Evolutionary conservation across 2,113 vertebrate species (phyloP).

Genomic region (Notechis scutatus): DNA sequence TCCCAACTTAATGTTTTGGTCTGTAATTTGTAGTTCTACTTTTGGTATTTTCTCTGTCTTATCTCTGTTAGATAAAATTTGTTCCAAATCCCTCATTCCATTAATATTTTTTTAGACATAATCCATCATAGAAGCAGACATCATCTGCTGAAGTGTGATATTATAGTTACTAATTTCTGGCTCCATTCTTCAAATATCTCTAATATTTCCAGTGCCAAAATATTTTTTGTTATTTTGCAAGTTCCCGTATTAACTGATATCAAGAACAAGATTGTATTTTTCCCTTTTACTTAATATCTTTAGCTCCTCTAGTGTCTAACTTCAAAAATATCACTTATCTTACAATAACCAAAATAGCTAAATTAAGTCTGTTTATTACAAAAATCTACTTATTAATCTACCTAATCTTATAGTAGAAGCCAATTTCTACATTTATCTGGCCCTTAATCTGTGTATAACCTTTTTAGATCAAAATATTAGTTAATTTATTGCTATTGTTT

Average conservation of each 20-base stretch:
- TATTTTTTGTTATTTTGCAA: neutral
- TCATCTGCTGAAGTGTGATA: neutral
- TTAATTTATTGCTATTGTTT: neutral
- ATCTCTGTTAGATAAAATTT: neutral
- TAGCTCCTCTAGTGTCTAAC: neutral
- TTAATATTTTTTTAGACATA: neutral
- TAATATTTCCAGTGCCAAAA: neutral
- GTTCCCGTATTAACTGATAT: neutral
- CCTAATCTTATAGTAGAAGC: neutral
- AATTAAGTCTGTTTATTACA: neutral
- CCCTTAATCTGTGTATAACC: neutral
- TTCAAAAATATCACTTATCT: neutral
- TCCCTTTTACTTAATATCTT: neutral
- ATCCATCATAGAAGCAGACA: neutral
- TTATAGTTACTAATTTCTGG: neutral
- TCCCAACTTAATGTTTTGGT: neutral
- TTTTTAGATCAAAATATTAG: neutral
- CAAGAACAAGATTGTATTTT: neutral
- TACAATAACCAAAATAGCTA: neutral
- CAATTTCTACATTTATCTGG: neutral
- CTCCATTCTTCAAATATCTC: neutral
- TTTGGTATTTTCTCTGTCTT: neutral
- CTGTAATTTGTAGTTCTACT: neutral
- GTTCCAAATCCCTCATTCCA: neutral
- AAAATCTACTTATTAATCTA: neutral